These are phyloP conservation scores for Marmota flaviventris DNA, from an alignment of 2,113 vertebrate species.

Conservation along the genomic window DNA sequence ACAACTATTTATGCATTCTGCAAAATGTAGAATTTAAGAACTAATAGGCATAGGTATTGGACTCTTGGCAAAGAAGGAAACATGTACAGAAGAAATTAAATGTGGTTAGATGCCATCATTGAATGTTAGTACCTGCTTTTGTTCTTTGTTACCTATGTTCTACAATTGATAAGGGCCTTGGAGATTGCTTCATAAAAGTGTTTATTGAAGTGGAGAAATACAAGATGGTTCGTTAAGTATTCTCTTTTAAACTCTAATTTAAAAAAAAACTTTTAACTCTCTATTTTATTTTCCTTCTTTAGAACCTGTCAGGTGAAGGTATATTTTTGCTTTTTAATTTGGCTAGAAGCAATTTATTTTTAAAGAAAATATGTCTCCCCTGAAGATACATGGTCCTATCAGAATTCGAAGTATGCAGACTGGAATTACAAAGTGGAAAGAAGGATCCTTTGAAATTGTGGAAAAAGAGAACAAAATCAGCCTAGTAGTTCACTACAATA, in stretches of 20 bases:
- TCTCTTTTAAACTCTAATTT: conserved; percentile 56
- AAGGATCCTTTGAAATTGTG: conserved; percentile 97
- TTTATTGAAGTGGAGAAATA: background rate
- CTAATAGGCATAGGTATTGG: background rate
- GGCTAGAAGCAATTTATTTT: conserved; percentile 67
- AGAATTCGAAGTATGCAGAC: conserved; percentile 93
- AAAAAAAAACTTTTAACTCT: conserved; percentile 72
- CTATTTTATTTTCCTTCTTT: conserved; percentile 69
- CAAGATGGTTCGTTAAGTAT: conserved; percentile 13
- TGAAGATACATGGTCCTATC: conserved; percentile 94
- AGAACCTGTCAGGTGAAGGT: conserved; percentile 79
- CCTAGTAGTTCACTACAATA: conserved; percentile 94
- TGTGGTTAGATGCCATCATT: background rate
- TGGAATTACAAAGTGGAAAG: conserved; percentile 96
- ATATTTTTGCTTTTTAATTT: conserved; percentile 65
- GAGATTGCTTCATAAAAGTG: background rate
- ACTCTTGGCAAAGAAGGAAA: conserved; percentile 38
- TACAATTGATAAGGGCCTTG: background rate
- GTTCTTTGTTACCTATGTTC: conserved; percentile 2
- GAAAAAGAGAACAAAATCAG: conserved; percentile 97
- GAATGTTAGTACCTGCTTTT: background rate
- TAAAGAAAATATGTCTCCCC: conserved; percentile 87
- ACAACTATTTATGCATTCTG: background rate
- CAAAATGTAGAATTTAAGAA: conserved; percentile 30
- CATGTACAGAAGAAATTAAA: conserved; percentile 24